Percentiles rank a stretch among this genome's conserved stretches.
phyloP scores from a whole-genome alignment of 2,113 vertebrate species.

The Grammomys surdaster region DNA sequence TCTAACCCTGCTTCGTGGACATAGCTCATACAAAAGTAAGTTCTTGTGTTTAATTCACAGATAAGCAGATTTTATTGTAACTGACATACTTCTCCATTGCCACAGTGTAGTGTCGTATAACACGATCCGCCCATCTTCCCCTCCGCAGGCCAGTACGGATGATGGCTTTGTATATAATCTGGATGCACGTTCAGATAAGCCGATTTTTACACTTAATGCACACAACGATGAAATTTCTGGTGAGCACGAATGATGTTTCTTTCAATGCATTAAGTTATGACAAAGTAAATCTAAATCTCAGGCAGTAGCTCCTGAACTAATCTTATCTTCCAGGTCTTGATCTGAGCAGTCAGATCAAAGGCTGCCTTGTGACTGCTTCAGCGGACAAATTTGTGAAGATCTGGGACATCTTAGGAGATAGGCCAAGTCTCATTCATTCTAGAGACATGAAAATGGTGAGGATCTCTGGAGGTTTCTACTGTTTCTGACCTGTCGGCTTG shows the following conservation, averaged over 20 bases:
- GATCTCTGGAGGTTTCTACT: not conserved
- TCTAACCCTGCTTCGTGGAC: too few species aligned
- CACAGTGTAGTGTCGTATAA: not conserved
- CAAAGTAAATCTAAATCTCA: constrained; percentile 30
- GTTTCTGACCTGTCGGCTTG: not conserved
- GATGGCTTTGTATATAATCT: constrained; percentile 98
- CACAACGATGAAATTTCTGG: constrained; percentile 97
- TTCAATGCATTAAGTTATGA: not conserved
- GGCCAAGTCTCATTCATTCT: constrained; percentile 94
- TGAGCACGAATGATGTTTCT: constrained; percentile 70
- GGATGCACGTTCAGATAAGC: constrained; percentile 96
- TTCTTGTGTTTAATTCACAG: not conserved
- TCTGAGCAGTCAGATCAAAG: constrained; percentile 96
- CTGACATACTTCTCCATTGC: not conserved
- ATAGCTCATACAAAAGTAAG: not conserved
- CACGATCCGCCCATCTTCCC: not conserved
- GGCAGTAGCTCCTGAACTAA: not conserved
- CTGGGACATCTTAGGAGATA: constrained; percentile 96
- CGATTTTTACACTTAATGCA: constrained; percentile 95
- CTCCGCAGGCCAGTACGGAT: constrained; percentile 95
- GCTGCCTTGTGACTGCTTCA: constrained; percentile 96
- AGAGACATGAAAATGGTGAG: constrained; percentile 98
- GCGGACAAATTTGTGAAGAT: constrained; percentile 96
- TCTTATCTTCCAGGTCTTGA: constrained; percentile 89
- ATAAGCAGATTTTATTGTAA: not conserved